Base-by-base conservation (phyloP, 2,888 invertebrate species). In the Synanthedon tipuliformis region DNA sequence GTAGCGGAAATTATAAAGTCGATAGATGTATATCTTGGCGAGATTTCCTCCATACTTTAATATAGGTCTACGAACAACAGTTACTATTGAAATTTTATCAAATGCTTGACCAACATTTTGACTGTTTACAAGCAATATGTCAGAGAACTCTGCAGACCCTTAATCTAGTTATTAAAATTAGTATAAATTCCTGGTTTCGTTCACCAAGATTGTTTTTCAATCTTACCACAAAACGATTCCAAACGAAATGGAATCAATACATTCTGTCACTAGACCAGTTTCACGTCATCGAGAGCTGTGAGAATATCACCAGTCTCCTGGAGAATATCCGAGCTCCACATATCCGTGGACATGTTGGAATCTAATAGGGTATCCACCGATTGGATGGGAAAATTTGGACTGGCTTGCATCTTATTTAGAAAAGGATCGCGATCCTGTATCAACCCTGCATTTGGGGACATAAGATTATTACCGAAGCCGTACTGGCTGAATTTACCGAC, bases 261-360 rank as follows among this genome's bases (percentile, higher is more conserved):
- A 49, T 3, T 49, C 49, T 16, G 12, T 10, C 13, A 55, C 59
- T 78, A 81, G 54, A 60, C 76, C 60, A 86, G 66, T 64, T 82
- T 86, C 51, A 86, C 84, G 57, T 83, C 85, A 59, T 85, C 83
- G 54, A 86, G 81, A 3, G 85, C 84, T 7, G 73, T 76, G 41
- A 84, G 73, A 49, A 85, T 61, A 52, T 82, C 85, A 60, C 65
- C 78, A 3, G 80, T 71, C 52, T 72, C 75, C 55, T 82, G 78
- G 56, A 82, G 61, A 63, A 86, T 71, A 34, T 86, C 85, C 0
- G 81, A 52, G 7, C 71, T 57, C 85, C 85, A 85, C 61, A 77
- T 83, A 61, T 82, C 84, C 0, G 75, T 62, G 0, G 81, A 63
- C 52, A 76, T 69, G 57, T 62, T 77, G 3, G 75, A 58, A 41